phyloP scores from a whole-genome alignment of 2,113 vertebrate species.

The Lucifuga dentata region DNA sequence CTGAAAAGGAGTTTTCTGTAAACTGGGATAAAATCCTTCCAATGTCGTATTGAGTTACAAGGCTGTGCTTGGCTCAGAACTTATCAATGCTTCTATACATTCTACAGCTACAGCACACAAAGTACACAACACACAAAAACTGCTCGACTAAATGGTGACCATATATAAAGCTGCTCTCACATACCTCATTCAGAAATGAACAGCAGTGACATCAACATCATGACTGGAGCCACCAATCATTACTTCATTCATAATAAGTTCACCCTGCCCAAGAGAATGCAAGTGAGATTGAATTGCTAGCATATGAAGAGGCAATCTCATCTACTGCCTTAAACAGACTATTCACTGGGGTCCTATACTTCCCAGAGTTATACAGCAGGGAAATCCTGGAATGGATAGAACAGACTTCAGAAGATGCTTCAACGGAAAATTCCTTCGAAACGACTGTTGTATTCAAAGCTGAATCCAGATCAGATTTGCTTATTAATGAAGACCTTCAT shows the following conservation, averaged over 20 bases:
- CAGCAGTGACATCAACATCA: slow-evolving; percentile 46
- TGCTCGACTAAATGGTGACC: slow-evolving; percentile 13
- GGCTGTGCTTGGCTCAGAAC: no score
- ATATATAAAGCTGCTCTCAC: slow-evolving; percentile 22
- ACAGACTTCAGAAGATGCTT: not conserved
- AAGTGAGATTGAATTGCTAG: slow-evolving; percentile 60
- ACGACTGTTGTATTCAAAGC: no score
- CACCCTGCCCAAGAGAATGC: slow-evolving; percentile 41
- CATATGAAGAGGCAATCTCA: slow-evolving; percentile 69
- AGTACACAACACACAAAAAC: not conserved
- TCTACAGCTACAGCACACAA: no score
- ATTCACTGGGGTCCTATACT: slow-evolving; percentile 46
- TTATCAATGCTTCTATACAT: no score
- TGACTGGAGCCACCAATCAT: slow-evolving; percentile 58
- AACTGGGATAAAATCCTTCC: no score
- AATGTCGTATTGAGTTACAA: no score
- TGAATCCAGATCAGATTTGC: no score
- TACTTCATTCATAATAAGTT: slow-evolving; percentile 51
- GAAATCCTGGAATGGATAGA: slow-evolving; percentile 42
- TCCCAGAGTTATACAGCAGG: slow-evolving; percentile 41
- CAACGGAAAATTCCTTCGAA: no score
- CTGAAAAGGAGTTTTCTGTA: no score
- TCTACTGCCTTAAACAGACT: slow-evolving; percentile 52
- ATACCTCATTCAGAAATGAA: slow-evolving; percentile 41
- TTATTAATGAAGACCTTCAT: no score